phyloP scores from a whole-genome alignment of 2,113 vertebrate species.

The Ursus arctos region DNA sequence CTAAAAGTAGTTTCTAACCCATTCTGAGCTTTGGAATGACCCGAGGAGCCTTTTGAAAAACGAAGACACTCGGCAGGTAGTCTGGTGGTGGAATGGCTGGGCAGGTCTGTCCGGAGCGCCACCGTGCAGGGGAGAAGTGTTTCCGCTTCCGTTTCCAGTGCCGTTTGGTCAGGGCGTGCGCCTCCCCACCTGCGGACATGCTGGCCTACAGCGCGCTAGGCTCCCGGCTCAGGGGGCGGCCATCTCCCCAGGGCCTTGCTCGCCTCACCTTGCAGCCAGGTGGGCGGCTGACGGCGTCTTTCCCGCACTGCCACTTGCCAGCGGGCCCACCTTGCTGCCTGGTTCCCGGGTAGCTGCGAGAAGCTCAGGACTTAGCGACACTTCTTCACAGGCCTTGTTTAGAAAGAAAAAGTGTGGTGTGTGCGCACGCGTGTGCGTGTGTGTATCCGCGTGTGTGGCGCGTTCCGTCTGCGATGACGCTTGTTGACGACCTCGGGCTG shows the following conservation, averaged over 20 bases:
- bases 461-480: background rate
- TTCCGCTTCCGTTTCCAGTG: rapidly evolving
- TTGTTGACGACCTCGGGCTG: background rate
- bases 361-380: background rate
- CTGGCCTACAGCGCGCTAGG: no score
- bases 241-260: background rate
- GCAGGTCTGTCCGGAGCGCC: no score
- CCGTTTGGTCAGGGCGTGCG: rapidly evolving
- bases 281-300: background rate
- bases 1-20: background rate
- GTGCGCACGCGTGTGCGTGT: no score
- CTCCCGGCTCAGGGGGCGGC: no score
- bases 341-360: background rate
- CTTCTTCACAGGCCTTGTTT: background rate
- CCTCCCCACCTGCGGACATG: background rate
- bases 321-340: background rate
- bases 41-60: background rate
- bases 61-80: background rate
- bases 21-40: background rate
- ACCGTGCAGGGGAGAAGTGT: background rate
- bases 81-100: background rate
- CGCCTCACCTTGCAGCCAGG: rapidly evolving
- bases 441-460: rapidly evolving
- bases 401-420: background rate
- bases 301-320: background rate